Conservation (phyloP, 2,888 invertebrate species). For the Agrotis segetum region DNA sequence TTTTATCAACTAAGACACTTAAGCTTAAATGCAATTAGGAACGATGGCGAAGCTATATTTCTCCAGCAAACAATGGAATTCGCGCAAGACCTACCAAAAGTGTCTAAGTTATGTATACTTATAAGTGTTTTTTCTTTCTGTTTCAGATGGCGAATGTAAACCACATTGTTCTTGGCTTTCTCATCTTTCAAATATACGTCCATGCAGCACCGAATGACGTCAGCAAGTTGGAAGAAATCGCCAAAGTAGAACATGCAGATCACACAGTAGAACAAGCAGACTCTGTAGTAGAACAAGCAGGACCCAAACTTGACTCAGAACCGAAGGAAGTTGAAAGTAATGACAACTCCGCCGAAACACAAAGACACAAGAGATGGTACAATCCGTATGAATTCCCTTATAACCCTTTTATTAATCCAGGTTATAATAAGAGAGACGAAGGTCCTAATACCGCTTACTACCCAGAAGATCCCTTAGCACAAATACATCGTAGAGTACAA, state of each 20-base stretch:
- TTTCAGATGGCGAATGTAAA: constrained; percentile 82
- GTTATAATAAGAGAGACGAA: constrained; percentile 69
- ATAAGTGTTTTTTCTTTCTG: constrained; percentile 36
- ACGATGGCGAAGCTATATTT: constrained; percentile 7
- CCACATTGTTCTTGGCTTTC: constrained; percentile 68
- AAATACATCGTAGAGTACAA: constrained; percentile 74
- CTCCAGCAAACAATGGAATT: constrained; percentile 36
- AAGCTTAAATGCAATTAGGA: neutral
- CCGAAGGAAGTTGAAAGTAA: constrained; percentile 63
- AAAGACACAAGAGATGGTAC: constrained; percentile 78
- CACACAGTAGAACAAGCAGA: constrained; percentile 22
- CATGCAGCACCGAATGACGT: constrained; percentile 76
- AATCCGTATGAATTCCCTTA: constrained; percentile 71
- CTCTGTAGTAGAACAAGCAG: constrained; percentile 22
- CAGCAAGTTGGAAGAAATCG: constrained; percentile 67
- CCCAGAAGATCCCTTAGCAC: constrained; percentile 73
- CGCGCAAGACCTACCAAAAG: constrained; percentile 18
- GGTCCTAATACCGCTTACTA: constrained; percentile 63
- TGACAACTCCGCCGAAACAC: constrained; percentile 64
- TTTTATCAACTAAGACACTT: neutral
- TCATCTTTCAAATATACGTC: constrained; percentile 73
- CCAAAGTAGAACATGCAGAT: constrained; percentile 59
- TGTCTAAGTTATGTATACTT: too few relatives aligned
- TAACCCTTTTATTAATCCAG: constrained; percentile 68
- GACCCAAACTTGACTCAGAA: constrained; percentile 63